These are phyloP conservation scores for Craseonycteris thonglongyai DNA, from an alignment of 2,113 vertebrate genomes.

Conservation along the genomic window DNA sequence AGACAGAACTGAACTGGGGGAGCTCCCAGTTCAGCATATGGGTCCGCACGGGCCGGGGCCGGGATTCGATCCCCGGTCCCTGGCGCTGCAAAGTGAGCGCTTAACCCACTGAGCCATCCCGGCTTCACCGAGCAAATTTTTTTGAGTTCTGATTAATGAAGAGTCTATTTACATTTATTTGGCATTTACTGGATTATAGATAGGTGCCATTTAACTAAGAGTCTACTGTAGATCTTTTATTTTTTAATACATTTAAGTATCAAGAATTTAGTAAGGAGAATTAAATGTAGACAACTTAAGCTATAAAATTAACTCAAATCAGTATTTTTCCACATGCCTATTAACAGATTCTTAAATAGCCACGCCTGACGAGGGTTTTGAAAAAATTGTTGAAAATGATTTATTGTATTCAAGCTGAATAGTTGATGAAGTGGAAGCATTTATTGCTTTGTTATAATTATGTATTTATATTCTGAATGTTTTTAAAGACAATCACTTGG, in stretches of 20 bases:
- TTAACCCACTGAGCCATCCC: too few species aligned
- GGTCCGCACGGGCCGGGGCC: too few species aligned
- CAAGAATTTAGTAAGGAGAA: not conserved
- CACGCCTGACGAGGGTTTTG: not conserved
- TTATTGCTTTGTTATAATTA: slow-evolving; percentile 21
- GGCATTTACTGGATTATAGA: too few species aligned
- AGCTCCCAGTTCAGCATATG: too few species aligned
- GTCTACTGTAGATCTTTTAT: not conserved
- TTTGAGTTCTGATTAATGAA: too few species aligned
- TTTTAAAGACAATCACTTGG: not conserved
- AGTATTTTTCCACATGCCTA: slow-evolving; percentile 18
- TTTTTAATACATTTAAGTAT: slow-evolving; percentile 24
- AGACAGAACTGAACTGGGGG: too few species aligned
- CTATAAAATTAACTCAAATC: not conserved
- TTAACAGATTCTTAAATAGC: not conserved
- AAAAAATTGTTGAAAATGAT: slow-evolving; percentile 46
- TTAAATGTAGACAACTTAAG: not conserved
- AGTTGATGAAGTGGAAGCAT: not conserved
- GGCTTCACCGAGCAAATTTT: too few species aligned
- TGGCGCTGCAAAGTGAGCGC: too few species aligned
- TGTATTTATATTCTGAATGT: not conserved
- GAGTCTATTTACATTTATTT: too few species aligned
- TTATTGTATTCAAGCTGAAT: not conserved
- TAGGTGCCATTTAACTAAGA: too few species aligned
- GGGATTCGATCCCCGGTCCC: too few species aligned